phyloP scores from a whole-genome alignment of 2,888 invertebrate genomes.

The Epinotia ramella region DNA sequence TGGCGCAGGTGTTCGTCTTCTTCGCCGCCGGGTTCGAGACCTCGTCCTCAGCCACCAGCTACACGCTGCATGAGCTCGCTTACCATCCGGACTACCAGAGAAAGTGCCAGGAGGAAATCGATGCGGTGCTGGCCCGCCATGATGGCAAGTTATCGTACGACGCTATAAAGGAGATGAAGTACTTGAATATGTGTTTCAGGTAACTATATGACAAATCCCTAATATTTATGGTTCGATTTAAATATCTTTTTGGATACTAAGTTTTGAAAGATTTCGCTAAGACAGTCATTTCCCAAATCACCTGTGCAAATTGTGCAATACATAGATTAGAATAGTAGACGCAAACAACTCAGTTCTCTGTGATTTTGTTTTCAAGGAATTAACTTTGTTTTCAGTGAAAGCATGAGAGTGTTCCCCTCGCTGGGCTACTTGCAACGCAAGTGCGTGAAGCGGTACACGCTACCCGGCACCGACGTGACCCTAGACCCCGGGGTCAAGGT shows the following conservation, averaged over 20 bases:
- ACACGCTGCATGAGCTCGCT: slow-evolving; percentile 54
- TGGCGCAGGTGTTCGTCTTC: slow-evolving; percentile 48
- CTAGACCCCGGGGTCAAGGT: slow-evolving; percentile 45
- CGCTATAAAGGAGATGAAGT: slow-evolving; percentile 31
- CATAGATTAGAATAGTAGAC: no score
- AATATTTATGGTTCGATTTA: no score
- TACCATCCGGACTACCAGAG: slow-evolving; percentile 46
- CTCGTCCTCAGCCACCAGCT: slow-evolving; percentile 57
- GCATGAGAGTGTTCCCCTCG: slow-evolving; percentile 46
- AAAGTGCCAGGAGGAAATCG: slow-evolving; percentile 36
- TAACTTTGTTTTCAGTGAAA: slow-evolving; percentile 42
- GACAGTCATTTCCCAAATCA: no score
- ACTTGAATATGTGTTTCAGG: slow-evolving; percentile 36
- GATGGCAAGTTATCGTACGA: slow-evolving; percentile 22
- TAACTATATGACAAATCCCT: not conserved
- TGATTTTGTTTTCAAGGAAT: not conserved
- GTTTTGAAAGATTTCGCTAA: no score
- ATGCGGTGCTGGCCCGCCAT: slow-evolving; percentile 17
- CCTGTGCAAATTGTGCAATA: no score
- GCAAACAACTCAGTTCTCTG: no score
- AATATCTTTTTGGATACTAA: no score
- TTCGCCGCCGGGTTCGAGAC: slow-evolving; percentile 61
- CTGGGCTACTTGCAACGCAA: slow-evolving; percentile 42
- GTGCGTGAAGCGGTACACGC: slow-evolving; percentile 38
- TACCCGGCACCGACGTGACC: slow-evolving; percentile 42